Evolutionary conservation across 2,888 invertebrate species (phyloP).

Genomic region (Pristionchus arcanus): DNA sequence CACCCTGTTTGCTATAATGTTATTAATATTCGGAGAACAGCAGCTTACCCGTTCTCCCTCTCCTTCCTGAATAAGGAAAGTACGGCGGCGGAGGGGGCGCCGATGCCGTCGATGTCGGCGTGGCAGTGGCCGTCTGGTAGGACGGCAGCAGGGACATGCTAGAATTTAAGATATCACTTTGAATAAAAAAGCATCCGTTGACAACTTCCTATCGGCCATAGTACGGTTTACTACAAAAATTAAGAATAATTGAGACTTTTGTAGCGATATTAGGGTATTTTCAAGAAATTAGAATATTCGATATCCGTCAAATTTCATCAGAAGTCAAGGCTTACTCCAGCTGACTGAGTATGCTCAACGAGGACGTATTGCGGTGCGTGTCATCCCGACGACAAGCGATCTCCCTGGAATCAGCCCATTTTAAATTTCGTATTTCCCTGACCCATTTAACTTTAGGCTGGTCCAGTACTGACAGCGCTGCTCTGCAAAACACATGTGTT

Average conservation of each 20-base stretch:
- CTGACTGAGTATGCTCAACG: conserved; percentile 47
- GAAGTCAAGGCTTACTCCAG: no score
- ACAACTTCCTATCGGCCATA: no score
- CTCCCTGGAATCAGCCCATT: neutral
- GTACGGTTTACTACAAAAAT: no score
- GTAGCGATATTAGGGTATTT: no score
- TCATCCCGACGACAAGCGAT: conserved; percentile 49
- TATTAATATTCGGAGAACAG: no score
- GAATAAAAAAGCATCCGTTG: neutral
- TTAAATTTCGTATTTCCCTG: neutral
- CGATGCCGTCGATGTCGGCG: conserved; percentile 58
- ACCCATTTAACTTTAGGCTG: no score
- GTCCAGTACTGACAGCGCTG: no score
- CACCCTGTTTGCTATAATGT: no score
- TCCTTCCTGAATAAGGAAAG: neutral
- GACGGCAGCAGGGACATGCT: conserved; percentile 63
- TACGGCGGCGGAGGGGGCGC: conserved; percentile 49
- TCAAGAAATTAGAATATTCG: no score
- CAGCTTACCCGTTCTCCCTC: neutral
- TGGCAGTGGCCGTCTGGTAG: conserved; percentile 67
- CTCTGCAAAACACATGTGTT: no score
- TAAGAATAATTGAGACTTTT: no score
- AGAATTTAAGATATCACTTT: neutral
- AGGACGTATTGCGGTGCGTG: conserved; percentile 51
- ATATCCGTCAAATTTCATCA: neutral